Percentiles rank a stretch among this genome's conserved stretches.
phyloP scores from a whole-genome alignment of 53 echinoderm and acorn worm species.

The Patiria pectinifera region DNA sequence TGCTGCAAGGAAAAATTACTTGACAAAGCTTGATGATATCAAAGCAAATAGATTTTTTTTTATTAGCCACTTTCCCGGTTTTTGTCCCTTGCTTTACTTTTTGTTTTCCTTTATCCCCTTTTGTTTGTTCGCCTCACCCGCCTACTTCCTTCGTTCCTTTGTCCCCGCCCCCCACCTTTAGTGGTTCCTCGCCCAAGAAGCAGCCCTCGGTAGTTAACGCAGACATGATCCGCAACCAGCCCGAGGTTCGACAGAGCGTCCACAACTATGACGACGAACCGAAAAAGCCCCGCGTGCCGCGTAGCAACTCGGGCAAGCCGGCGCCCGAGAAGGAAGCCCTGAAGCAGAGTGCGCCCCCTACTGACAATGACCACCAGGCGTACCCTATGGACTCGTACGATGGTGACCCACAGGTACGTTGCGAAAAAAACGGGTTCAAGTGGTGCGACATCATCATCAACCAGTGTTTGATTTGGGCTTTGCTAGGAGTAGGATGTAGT shows the following conservation, averaged over 20 bases:
- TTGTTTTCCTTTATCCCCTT: not conserved
- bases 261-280: constrained; percentile 52
- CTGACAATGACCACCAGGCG: not conserved
- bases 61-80: not conserved
- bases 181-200: constrained; percentile 24
- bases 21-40: too few species aligned
- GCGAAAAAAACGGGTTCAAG: not conserved
- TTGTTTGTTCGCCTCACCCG: not conserved
- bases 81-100: constrained; percentile 1
- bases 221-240: constrained; percentile 57
- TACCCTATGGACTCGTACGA: constrained; percentile 4
- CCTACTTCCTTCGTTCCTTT: constrained; percentile 2
- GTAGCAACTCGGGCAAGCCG: constrained; percentile 20
- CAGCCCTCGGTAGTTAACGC: constrained; percentile 28
- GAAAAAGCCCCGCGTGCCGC: constrained; percentile 45
- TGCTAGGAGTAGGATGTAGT: too few species aligned
- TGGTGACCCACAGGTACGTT: constrained; percentile 36
- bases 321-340: constrained; percentile 16
- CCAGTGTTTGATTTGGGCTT: too few species aligned
- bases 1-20: too few species aligned
- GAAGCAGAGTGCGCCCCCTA: constrained; percentile 1
- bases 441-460: too few species aligned
- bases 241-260: constrained; percentile 54
- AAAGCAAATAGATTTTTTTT: not conserved
- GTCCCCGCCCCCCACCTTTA: constrained; percentile 1